Evolutionary conservation across 1,140 invertebrate species (phyloP).

Genomic region (Spodoptera litura): DNA sequence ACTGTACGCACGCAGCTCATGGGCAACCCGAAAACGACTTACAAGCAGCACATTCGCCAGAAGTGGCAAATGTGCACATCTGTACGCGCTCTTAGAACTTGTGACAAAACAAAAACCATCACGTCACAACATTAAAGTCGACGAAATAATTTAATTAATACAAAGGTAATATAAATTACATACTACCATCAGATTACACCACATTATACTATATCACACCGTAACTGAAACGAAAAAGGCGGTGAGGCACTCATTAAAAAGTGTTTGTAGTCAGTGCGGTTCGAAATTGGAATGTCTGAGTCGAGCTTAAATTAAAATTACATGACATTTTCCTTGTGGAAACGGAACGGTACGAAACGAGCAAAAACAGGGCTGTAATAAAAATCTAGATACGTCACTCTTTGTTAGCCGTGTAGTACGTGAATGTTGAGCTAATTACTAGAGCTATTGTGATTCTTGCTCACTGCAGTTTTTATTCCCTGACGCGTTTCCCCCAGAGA

Average conservation of each 20-base stretch:
- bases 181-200: no score
- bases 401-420: constrained; percentile 28
- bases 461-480: constrained; percentile 39
- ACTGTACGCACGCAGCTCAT: no score
- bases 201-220: neutral
- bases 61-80: no score
- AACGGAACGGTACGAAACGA: constrained; percentile 12
- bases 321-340: constrained; percentile 33
- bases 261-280: constrained; percentile 28
- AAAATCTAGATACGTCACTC: constrained; percentile 44
- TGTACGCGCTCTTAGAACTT: no score
- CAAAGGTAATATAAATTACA: no score
- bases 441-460: constrained; percentile 37
- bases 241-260: constrained; percentile 27
- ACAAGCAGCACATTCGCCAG: no score
- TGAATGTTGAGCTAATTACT: constrained; percentile 44
- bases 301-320: constrained; percentile 32
- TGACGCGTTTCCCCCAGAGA: constrained; percentile 23
- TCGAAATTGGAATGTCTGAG: constrained; percentile 33
- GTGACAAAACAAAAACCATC: no score
- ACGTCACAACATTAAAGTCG: no score
- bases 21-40: no score
- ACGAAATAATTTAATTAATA: no score
- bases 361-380: constrained; percentile 27
- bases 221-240: constrained; percentile 7